A percentile compares a stretch with the other conserved stretches of the same genome.
Evolutionary conservation across 2,888 invertebrate species (phyloP).

Genomic region (Eulithis prunata): DNA sequence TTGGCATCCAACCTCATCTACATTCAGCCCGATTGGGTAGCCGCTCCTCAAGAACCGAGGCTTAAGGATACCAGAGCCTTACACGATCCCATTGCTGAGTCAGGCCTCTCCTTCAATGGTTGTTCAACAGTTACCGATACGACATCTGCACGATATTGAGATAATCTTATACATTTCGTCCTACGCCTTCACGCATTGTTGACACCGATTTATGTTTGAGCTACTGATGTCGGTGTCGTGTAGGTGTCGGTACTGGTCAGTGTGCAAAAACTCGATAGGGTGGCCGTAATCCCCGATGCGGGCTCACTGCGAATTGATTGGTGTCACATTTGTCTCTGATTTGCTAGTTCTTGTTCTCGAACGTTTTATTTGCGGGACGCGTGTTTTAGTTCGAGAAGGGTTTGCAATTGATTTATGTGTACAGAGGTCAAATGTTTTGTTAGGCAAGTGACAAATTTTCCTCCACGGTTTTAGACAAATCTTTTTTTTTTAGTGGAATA

Average conservation of each 20-base stretch:
- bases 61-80: slow-evolving; percentile 14
- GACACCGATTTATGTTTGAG: no score
- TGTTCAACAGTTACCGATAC: no score
- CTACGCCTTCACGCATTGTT: no score
- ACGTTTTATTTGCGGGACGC: slow-evolving; percentile 8
- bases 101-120: slow-evolving; percentile 8
- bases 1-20: not conserved
- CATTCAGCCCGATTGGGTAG: not conserved
- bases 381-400: not conserved
- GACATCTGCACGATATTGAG: no score
- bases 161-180: no score
- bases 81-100: slow-evolving; percentile 25
- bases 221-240: no score
- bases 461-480: no score
- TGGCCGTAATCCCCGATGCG: slow-evolving; percentile 20
- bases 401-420: not conserved
- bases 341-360: slow-evolving; percentile 18
- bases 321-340: slow-evolving; percentile 23
- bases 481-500: no score
- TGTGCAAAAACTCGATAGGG: not conserved
- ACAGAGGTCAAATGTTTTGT: not conserved
- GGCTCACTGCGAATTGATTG: slow-evolving; percentile 29
- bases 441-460: no score
- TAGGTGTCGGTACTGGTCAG: no score
- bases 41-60: not conserved